Conservation (phyloP, 92 coral and sea anemone species). For the Epizoanthus ramosus region DNA sequence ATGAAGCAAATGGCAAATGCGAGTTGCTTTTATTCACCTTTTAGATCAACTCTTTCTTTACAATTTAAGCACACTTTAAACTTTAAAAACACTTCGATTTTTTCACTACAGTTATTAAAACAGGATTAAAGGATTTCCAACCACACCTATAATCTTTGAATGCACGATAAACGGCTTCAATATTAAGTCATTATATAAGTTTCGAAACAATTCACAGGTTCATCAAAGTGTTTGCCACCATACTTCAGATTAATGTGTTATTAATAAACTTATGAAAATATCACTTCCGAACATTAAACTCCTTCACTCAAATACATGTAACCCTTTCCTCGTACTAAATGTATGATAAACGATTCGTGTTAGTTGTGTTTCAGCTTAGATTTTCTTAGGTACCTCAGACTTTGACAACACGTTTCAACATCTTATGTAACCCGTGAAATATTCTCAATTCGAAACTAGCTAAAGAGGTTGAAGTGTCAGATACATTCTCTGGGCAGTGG, state of each 20-base stretch:
- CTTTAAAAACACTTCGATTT: neutral
- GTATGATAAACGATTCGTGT: neutral
- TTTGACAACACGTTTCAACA: neutral
- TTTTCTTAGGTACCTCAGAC: neutral
- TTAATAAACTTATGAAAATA: neutral
- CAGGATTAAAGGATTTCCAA: slow-evolving; percentile 18
- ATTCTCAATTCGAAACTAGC: neutral
- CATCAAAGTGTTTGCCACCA: neutral
- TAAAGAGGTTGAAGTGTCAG: neutral
- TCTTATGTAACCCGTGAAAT: neutral
- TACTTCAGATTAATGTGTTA: neutral
- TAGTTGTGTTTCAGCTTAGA: neutral
- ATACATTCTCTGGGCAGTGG: too few species aligned
- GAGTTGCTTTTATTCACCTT: too few species aligned
- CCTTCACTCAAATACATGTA: neutral
- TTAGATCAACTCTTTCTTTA: neutral
- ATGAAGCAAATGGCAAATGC: too few species aligned
- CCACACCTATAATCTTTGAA: neutral
- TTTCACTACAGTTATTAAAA: neutral
- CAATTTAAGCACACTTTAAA: neutral
- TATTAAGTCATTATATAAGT: neutral
- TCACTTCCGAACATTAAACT: slow-evolving; percentile 7
- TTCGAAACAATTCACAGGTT: neutral
- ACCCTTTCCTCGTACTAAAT: neutral
- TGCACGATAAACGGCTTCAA: slow-evolving; percentile 7